These are phyloP conservation scores for Sphenodon punctatus DNA, from an alignment of 2,797 vertebrate genomes.

Conservation along the genomic window DNA sequence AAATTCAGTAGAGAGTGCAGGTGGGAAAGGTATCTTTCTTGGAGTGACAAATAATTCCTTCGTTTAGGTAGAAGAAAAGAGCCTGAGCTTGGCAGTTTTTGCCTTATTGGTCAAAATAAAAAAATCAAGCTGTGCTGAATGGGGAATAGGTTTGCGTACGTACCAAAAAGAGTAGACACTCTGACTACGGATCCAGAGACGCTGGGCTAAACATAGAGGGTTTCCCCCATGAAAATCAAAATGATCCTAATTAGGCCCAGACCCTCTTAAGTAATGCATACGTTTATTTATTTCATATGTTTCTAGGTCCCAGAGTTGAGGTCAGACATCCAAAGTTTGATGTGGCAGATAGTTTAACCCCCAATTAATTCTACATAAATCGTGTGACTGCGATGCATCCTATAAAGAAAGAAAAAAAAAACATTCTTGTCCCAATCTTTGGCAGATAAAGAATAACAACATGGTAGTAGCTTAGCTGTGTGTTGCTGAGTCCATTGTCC, in stretches of 20 bases:
- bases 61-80: slow-evolving; percentile 61
- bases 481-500: background rate
- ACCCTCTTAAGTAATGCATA: slow-evolving; percentile 36
- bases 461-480: background rate
- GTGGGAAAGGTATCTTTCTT: slow-evolving; percentile 44
- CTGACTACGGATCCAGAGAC: slow-evolving; percentile 4
- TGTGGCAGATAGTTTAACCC: slow-evolving; percentile 65
- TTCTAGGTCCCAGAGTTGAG: slow-evolving; percentile 58
- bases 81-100: slow-evolving; percentile 65
- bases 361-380: slow-evolving; percentile 68
- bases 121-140: background rate
- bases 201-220: slow-evolving; percentile 29
- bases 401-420: background rate
- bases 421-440: background rate
- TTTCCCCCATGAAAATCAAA: slow-evolving; percentile 44
- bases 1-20: background rate
- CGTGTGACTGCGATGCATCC: slow-evolving; percentile 5
- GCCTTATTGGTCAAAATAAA: slow-evolving; percentile 35
- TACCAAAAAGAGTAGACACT: background rate
- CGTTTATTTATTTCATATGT: slow-evolving; percentile 70
- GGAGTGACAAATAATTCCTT: slow-evolving; percentile 38
- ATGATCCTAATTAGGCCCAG: slow-evolving; percentile 59
- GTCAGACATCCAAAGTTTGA: slow-evolving; percentile 59
- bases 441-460: background rate
- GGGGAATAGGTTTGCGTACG: slow-evolving; percentile 20